A percentile compares a stretch with the other conserved stretches of the same genome.
Evolutionary conservation across 2,888 invertebrate genomes (phyloP).

Genomic region (Papilio protenor): DNA sequence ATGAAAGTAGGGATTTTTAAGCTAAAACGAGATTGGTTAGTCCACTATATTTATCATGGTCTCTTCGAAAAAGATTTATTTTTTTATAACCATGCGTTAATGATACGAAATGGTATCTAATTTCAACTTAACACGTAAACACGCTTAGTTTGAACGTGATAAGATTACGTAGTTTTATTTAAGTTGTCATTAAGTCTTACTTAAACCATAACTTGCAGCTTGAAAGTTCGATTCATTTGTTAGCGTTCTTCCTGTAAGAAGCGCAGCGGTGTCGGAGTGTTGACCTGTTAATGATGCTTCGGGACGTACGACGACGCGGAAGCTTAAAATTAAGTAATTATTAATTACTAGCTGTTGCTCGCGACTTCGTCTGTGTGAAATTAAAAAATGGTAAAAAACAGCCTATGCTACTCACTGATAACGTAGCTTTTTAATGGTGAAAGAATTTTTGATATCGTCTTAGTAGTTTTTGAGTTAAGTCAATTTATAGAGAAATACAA

Average conservation of each 20-base stretch:
- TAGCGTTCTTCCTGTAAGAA: conserved; percentile 47
- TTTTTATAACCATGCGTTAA: not conserved
- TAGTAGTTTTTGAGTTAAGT: too few species aligned
- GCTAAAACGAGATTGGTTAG: not conserved
- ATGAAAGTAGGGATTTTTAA: too few species aligned
- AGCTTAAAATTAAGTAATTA: conserved; percentile 5
- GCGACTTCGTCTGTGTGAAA: too few species aligned
- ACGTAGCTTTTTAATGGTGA: too few species aligned
- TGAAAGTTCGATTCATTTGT: conserved; percentile 49
- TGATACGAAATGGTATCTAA: not conserved
- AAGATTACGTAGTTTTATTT: conserved; percentile 25
- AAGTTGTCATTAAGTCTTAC: conserved; percentile 41
- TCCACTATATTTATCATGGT: not conserved
- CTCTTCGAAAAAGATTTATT: not conserved
- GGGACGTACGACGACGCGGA: conserved; percentile 47
- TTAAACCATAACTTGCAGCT: conserved; percentile 28
- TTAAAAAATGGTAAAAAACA: too few species aligned
- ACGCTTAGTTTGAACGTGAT: conserved; percentile 10
- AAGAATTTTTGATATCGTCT: too few species aligned
- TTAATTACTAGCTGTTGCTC: not conserved
- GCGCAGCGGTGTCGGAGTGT: conserved; percentile 53
- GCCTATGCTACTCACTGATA: too few species aligned
- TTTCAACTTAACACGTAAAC: conserved; percentile 3
- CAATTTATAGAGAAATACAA: too few species aligned
- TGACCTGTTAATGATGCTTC: conserved; percentile 53